These are phyloP conservation scores for Dendrocopos noguchii DNA, from an alignment of 2,113 vertebrate genomes.

Conservation along the genomic window DNA sequence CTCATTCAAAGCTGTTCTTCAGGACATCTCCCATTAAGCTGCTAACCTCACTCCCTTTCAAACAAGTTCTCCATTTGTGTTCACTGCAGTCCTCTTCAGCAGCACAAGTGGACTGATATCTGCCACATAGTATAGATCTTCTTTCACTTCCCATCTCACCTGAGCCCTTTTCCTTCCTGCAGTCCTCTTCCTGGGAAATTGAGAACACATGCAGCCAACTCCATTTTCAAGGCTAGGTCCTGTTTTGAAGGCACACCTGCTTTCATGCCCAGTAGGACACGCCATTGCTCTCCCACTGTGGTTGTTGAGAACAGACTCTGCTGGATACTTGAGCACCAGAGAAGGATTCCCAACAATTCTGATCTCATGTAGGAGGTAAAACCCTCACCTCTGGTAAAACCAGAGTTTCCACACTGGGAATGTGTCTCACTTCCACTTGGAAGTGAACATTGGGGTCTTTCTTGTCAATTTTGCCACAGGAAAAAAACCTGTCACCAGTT, in stretches of 20 bases:
- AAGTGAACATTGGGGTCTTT: background rate
- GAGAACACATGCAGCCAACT: background rate
- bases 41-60: background rate
- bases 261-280: background rate
- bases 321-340: background rate
- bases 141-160: background rate
- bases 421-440: background rate
- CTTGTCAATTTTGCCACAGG: background rate
- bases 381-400: background rate
- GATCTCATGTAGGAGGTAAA: background rate
- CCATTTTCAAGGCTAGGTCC: background rate
- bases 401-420: background rate
- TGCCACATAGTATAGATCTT: background rate
- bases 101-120: background rate
- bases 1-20: background rate
- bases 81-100: background rate
- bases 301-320: background rate
- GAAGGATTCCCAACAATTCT: background rate
- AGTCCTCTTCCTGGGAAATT: background rate
- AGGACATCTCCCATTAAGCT: background rate
- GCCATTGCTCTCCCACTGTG: accelerated
- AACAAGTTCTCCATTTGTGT: background rate
- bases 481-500: background rate
- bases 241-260: background rate
- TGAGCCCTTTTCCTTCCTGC: background rate